Percentiles rank a stretch among this genome's conserved stretches.
These are phyloP conservation scores for Halictus ligatus DNA, from an alignment of 2,888 invertebrate species.

Conservation along the genomic window DNA sequence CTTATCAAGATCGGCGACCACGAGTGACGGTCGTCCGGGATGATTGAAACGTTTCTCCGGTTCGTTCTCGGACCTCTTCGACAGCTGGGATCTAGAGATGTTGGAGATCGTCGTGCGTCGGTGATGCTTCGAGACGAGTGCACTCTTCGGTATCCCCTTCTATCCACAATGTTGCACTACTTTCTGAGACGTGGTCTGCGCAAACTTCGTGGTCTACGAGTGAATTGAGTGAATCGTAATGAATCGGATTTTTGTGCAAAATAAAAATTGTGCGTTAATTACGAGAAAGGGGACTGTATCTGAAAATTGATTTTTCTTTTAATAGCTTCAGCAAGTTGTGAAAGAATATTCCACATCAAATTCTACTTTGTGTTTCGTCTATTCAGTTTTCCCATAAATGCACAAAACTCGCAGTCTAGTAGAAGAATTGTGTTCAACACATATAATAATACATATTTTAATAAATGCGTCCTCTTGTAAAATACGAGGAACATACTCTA, in stretches of 20 bases:
- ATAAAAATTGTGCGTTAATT: too few species aligned
- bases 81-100: background rate
- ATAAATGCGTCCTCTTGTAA: background rate
- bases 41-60: constrained; percentile 57
- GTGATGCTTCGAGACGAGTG: background rate
- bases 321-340: too few species aligned
- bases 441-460: too few species aligned
- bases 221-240: too few species aligned
- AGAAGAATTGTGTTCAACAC: too few species aligned
- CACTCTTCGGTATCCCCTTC: background rate
- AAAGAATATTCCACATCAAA: too few species aligned
- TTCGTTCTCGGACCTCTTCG: constrained; percentile 6
- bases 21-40: constrained; percentile 40
- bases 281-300: too few species aligned
- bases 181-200: background rate
- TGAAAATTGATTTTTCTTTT: background rate
- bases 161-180: background rate
- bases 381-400: too few species aligned
- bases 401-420: background rate
- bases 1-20: constrained; percentile 47
- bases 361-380: too few species aligned
- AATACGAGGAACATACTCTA: background rate
- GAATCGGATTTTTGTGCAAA: background rate
- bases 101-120: background rate
- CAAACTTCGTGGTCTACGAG: background rate